These are phyloP conservation scores for Neelides folsomi DNA, from an alignment of 2,888 invertebrate genomes.

Conservation along the genomic window DNA sequence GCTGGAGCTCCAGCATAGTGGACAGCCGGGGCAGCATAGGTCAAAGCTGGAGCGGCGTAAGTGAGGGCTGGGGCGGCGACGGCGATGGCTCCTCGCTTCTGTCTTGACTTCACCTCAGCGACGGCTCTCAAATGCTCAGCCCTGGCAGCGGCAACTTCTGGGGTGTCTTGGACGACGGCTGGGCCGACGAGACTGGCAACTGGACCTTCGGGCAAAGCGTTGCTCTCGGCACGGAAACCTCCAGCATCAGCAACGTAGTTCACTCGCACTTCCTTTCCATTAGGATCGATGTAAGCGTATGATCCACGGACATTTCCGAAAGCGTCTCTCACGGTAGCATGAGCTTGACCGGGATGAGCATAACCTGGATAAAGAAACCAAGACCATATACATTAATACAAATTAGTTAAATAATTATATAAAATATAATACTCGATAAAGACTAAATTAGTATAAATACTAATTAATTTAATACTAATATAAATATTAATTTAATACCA, in stretches of 20 bases:
- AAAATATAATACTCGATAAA: no score
- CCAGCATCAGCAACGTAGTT: slow-evolving; percentile 41
- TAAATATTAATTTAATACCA: no score
- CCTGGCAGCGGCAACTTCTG: slow-evolving; percentile 42
- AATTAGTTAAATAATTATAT: no score
- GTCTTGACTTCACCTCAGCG: slow-evolving; percentile 28
- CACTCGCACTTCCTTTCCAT: slow-evolving; percentile 38
- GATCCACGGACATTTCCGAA: slow-evolving; percentile 29
- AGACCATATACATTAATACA: no score
- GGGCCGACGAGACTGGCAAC: slow-evolving; percentile 12
- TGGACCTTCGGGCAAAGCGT: slow-evolving; percentile 37
- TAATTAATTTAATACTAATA: no score
- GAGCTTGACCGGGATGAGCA: slow-evolving; percentile 22
- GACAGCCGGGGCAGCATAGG: slow-evolving; percentile 33
- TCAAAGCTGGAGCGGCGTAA: slow-evolving; percentile 27
- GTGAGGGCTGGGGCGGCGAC: slow-evolving; percentile 27
- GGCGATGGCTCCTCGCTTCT: slow-evolving; percentile 23
- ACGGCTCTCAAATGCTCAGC: slow-evolving; percentile 38
- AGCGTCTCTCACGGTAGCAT: slow-evolving; percentile 30
- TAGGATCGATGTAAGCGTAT: slow-evolving; percentile 39
- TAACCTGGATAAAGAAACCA: no score
- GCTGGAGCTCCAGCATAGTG: slow-evolving; percentile 28
- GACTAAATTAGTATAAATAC: no score
- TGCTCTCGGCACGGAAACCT: slow-evolving; percentile 39
- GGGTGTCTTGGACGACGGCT: slow-evolving; percentile 39